Base-by-base conservation (phyloP, 1,140 invertebrate species). In the Penaeus indicus region DNA sequence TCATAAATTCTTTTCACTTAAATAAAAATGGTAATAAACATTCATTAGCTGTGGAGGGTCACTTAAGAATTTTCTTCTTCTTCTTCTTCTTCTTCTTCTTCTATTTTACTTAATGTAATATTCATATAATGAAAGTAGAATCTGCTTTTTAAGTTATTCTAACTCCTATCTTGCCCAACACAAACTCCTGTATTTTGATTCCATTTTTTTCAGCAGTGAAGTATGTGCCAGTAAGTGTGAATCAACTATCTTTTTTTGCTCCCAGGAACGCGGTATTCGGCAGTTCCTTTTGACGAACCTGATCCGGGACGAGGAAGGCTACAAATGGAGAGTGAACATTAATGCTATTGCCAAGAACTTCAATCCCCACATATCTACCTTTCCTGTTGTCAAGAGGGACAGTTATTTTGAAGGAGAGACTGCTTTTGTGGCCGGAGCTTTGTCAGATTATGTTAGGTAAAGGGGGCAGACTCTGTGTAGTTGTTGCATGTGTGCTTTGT, bases 201-300 rank as follows among this genome's bases (percentile, higher is more conserved):
- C 38, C 7, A 54, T 1, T 11, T 16, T 54, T 13, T 54, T 54
- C 54, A 54, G 1, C 54, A 13, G 54, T 13, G 54, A 54, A 54
- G 54, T 54, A 16, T 47, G 47, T 13, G 11, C 54, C 54, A 54
- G 54, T 11, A 54, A 54, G 54, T 54, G 54, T 42, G 19, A 67
- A 10, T 38, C 16, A 32, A 32, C 42, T 19, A 22, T 38, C 7
- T 69, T 0, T 25, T 61, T 38, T 38, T 54, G 42, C 69, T 32
- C 93, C 81, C 88, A 94, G 94, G 93, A 94, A 90, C 54, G 90
- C 62, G 86, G 90, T 8, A 90, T 94, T 75, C 93, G 95, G 22
- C 93, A 96, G 91, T 97, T 97, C 92, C 93, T 97, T 42, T 92
- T 97, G 25, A 97, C 96, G n/a, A 97, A 97, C 92, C 92, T 97